Base-by-base conservation (phyloP, 2,888 invertebrate genomes). In the Hypercompe scribonia region DNA sequence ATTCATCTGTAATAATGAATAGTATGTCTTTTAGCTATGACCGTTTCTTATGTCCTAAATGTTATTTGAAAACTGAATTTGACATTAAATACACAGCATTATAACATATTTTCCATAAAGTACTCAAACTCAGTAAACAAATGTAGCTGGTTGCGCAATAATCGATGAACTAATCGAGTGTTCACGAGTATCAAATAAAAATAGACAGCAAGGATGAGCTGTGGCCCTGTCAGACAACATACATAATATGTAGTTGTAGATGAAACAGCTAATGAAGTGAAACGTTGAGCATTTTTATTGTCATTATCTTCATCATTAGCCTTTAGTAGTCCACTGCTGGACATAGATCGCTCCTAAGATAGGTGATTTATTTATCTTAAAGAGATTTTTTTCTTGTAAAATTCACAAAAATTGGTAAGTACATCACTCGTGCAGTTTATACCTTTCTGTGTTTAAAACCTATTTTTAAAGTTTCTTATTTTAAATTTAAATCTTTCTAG, bases 111-210 rank as follows among this genome's bases (percentile, higher is more conserved):
- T 24, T 24, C 8, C 24, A n/a, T 11, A 11, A 61, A 10, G 28
- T 24, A 61, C 24, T 63, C 64, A 28, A 68, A 31, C 28, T 34
- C 24, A 39, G 63, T 68, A 68, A 72, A 36, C 71, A 72, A 63
- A 63, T 50, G 63, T 50, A 28, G 36, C 28, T 15, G 64, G 68
- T 24, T 64, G 15, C 50, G 73, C 76, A 39, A 77, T 84, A 85
- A 85, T 81, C 85, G 77, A 84, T 84, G 71, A 84, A 78, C 81
- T 84, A 85, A 84, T 84, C 81, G 84, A 81, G 78, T 81, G 85
- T 79, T 78, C 78, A 85, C 76, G 73, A 70, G 76, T 70, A 68
- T 54, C 68, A 74, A 79, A 81, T 84, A 84, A 83, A 83, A 83
- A 83, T 83, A 83, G 83, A 83, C 77, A 71, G 68, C 58, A 39